Percentiles rank a stretch among this genome's conserved stretches.
phyloP scores from a whole-genome alignment of 2,113 vertebrate species.

The Salvelinus fontinalis region DNA sequence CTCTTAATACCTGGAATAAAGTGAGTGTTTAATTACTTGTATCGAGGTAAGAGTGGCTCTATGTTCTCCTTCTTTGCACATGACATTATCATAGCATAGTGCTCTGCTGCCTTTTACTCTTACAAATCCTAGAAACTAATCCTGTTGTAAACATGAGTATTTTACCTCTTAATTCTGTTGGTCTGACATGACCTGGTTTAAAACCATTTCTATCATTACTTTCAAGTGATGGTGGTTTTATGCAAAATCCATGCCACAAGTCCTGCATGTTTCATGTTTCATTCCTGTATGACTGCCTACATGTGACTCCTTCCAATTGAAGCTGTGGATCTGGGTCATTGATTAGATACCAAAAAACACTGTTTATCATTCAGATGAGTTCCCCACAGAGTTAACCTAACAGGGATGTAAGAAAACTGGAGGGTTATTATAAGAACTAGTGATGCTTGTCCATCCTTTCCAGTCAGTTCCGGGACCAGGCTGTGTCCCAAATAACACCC shows the following conservation, averaged over 20 bases:
- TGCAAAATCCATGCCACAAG: background rate
- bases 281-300: background rate
- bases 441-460: background rate
- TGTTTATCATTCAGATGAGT: background rate
- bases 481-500: no score
- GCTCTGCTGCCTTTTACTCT: constrained; percentile 1
- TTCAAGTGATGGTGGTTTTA: background rate
- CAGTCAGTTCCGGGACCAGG: no score
- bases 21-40: constrained; percentile 35
- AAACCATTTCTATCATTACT: background rate
- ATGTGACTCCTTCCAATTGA: background rate
- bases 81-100: background rate
- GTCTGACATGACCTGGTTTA: constrained; percentile 20
- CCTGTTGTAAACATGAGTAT: constrained; percentile 55
- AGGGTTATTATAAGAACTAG: background rate
- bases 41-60: constrained; percentile 37
- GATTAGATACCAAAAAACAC: background rate
- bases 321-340: background rate
- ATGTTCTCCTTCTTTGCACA: background rate
- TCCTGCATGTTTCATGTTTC: background rate
- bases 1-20: constrained; percentile 34
- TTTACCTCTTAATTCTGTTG: constrained; percentile 32
- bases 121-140: constrained; percentile 65
- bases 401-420: background rate
- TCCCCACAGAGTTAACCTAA: background rate